phyloP scores from a whole-genome alignment of 2,888 invertebrate species.

The Macrostomum cliftonense region DNA sequence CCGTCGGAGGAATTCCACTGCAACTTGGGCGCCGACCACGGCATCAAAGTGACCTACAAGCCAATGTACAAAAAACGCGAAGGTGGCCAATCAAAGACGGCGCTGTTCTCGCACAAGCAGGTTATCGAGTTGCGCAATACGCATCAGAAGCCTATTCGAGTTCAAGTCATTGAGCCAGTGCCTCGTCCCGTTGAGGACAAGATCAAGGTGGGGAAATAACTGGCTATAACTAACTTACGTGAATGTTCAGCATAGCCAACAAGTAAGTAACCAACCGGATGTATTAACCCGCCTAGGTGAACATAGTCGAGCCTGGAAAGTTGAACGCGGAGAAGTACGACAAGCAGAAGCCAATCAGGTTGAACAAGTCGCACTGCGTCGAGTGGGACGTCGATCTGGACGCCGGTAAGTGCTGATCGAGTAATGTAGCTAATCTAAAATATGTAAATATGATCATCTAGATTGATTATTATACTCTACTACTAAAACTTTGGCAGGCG shows the following conservation, averaged over 20 bases:
- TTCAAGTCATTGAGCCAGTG: slow-evolving; percentile 33
- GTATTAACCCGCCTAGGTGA: slow-evolving; percentile 15
- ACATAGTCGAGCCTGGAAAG: slow-evolving; percentile 17
- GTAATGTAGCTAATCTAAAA: too few species aligned
- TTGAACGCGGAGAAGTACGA: slow-evolving; percentile 20
- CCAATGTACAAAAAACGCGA: slow-evolving; percentile 30
- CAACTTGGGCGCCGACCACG: slow-evolving; percentile 37
- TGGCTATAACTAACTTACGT: too few species aligned
- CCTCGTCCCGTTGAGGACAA: slow-evolving; percentile 36
- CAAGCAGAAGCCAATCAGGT: slow-evolving; percentile 15
- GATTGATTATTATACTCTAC: too few species aligned
- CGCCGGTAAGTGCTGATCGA: slow-evolving; percentile 12
- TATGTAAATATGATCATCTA: too few species aligned
- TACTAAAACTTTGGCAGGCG: too few species aligned
- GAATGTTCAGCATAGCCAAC: too few species aligned
- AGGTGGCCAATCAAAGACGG: slow-evolving; percentile 29
- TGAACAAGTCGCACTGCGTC: slow-evolving; percentile 20
- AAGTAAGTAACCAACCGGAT: too few species aligned
- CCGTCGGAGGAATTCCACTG: slow-evolving; percentile 37
- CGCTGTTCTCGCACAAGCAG: slow-evolving; percentile 18
- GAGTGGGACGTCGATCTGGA: slow-evolving; percentile 23
- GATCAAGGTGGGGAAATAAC: slow-evolving; percentile 36
- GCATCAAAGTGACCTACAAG: slow-evolving; percentile 34
- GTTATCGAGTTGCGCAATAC: slow-evolving; percentile 33
- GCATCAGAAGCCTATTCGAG: slow-evolving; percentile 23